A percentile compares a stretch with the other conserved stretches of the same genome.
phyloP scores from a whole-genome alignment of 2,888 invertebrate species.

The Xylocampa areola region DNA sequence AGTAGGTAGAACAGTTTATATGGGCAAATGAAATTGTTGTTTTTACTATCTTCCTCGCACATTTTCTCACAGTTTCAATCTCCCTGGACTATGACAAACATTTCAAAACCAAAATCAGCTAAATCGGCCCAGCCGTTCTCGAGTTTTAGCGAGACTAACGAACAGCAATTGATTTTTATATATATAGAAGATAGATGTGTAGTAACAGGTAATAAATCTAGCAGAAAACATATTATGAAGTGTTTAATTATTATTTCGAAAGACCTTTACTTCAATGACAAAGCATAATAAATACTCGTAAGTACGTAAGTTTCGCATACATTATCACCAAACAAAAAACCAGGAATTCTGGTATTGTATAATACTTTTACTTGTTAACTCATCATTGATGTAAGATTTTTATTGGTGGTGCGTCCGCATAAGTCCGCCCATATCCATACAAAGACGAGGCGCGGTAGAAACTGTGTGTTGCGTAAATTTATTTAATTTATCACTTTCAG shows the following conservation, averaged over 20 bases:
- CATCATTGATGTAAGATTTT: conserved; percentile 35
- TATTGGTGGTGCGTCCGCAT: conserved; percentile 24
- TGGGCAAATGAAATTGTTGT: no score
- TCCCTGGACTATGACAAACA: no score
- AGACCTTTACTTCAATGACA: neutral
- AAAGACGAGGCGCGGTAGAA: conserved; percentile 16
- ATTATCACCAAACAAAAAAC: conserved; percentile 37
- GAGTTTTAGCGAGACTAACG: no score
- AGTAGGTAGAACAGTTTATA: no score
- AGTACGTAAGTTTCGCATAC: conserved; percentile 11
- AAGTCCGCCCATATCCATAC: conserved; percentile 19
- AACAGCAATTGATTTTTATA: no score
- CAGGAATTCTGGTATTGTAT: conserved; percentile 41
- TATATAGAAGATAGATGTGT: no score
- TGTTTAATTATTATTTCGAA: neutral
- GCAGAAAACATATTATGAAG: no score
- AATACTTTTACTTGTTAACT: conserved; percentile 37
- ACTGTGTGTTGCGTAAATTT: conserved; percentile 29
- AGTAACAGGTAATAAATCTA: no score
- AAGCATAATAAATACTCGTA: conserved; percentile 19
- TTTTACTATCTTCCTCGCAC: no score
- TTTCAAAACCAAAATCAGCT: no score
- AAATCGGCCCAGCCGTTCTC: no score
- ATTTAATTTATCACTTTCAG: conserved; percentile 14
- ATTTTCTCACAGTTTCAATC: no score